Conservation (phyloP, 2,113 vertebrate genomes). For the Malurus melanocephalus region DNA sequence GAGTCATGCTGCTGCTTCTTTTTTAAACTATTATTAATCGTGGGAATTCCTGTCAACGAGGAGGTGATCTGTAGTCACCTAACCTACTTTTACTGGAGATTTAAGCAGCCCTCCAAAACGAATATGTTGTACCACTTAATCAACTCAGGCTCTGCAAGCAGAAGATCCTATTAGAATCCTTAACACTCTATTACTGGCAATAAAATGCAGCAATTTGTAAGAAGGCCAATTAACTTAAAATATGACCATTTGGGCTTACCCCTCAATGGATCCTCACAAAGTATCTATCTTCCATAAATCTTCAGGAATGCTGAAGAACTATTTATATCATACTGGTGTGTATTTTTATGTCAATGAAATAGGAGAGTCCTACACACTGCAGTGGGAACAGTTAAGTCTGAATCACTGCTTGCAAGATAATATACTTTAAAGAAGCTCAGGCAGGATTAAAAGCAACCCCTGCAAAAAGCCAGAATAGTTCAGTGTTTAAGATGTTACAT, state of each 20-base stretch:
- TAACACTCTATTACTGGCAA: background rate
- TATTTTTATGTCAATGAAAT: conserved; percentile 68
- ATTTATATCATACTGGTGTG: conserved; percentile 55
- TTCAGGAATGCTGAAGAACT: conserved; percentile 35
- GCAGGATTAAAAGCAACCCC: conserved; percentile 51
- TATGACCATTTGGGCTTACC: conserved; percentile 16
- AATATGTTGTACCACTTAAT: conserved; percentile 18
- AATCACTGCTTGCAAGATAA: conserved; percentile 60
- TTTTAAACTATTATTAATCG: conserved; percentile 42
- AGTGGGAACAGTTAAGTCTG: conserved; percentile 53
- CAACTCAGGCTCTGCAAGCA: background rate
- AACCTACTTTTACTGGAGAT: conserved; percentile 44
- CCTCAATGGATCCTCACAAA: conserved; percentile 10
- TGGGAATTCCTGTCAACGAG: conserved; percentile 52
- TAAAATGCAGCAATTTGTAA: conserved; percentile 1
- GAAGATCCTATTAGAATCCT: conserved; percentile 39
- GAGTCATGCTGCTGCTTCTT: conserved; percentile 27
- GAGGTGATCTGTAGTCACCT: conserved; percentile 37
- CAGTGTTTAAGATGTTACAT: background rate
- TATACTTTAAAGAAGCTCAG: conserved; percentile 41
- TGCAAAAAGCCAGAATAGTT: conserved; percentile 54
- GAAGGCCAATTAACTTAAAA: conserved; percentile 21
- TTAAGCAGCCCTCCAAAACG: background rate
- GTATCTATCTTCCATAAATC: conserved; percentile 20
- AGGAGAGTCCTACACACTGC: conserved; percentile 60